These are phyloP conservation scores for Phymorhynchus buccinoides DNA, from an alignment of 1,140 invertebrate genomes.

Conservation along the genomic window DNA sequence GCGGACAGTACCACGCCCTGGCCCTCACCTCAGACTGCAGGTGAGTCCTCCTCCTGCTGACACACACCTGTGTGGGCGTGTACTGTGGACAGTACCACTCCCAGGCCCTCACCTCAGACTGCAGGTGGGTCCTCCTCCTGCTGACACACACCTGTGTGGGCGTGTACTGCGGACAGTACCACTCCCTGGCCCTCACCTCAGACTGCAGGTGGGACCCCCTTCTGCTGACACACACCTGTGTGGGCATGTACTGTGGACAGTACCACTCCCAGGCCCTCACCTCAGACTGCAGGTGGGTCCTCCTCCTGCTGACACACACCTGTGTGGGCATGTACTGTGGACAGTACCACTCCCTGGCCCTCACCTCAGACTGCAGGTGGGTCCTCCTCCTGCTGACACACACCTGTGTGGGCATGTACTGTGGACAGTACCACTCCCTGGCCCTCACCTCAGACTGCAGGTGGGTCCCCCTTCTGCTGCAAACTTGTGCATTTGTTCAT, in stretches of 20 bases:
- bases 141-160: conserved; percentile 79
- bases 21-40: conserved; percentile 81
- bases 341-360: not conserved
- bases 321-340: conserved; percentile 79
- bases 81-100: conserved; percentile 83
- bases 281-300: no score
- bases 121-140: no score
- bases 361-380: no score
- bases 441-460: no score
- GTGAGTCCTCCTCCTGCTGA: conserved; percentile 60
- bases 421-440: conserved; percentile 56
- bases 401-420: conserved; percentile 79
- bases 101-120: conserved; percentile 80
- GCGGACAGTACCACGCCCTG: conserved; percentile 84
- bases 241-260: conserved; percentile 78
- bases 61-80: not conserved
- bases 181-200: not conserved
- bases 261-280: not conserved
- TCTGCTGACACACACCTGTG: conserved; percentile 78
- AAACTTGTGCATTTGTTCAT: no score
- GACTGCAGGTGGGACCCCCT: no score
- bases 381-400: conserved; percentile 78
- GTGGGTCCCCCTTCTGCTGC: no score
- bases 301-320: conserved; percentile 78
- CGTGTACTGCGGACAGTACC: conserved; percentile 75